phyloP scores from a whole-genome alignment of 2,113 vertebrate species.

The Anolis sagrei region DNA sequence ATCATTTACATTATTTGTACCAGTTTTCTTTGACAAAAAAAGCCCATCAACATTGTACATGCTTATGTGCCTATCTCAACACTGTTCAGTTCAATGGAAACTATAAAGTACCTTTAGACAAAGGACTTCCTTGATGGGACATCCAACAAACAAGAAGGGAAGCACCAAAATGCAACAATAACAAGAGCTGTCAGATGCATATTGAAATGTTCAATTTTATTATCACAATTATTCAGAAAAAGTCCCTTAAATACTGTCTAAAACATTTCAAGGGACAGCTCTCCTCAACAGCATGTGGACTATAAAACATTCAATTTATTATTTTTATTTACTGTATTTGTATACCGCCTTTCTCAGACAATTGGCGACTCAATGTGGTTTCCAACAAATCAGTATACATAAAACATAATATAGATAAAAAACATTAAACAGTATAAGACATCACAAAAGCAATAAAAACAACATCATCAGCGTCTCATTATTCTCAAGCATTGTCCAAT shows the following conservation, averaged over 20 bases:
- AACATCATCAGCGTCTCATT: too few relatives aligned
- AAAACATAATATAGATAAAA: too few relatives aligned
- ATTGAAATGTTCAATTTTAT: background rate
- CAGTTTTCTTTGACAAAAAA: constrained; percentile 5
- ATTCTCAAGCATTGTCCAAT: too few relatives aligned
- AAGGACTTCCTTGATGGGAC: background rate
- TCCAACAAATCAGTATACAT: too few relatives aligned
- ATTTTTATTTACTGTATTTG: too few relatives aligned
- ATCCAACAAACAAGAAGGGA: background rate
- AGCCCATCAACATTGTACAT: background rate
- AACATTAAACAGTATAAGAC: too few relatives aligned
- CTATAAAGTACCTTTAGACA: background rate
- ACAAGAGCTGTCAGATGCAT: background rate
- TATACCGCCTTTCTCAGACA: too few relatives aligned
- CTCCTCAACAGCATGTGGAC: too few relatives aligned
- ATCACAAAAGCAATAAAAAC: too few relatives aligned
- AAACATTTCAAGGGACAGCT: background rate
- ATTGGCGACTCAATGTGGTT: too few relatives aligned
- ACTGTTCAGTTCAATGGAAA: background rate
- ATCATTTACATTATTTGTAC: constrained; percentile 32
- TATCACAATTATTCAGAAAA: background rate
- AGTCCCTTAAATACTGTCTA: background rate
- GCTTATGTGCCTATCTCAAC: background rate
- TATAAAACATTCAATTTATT: background rate
- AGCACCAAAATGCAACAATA: constrained; percentile 1